Base-by-base conservation (phyloP, 1,140 invertebrate genomes). In the Drepana arcuata region DNA sequence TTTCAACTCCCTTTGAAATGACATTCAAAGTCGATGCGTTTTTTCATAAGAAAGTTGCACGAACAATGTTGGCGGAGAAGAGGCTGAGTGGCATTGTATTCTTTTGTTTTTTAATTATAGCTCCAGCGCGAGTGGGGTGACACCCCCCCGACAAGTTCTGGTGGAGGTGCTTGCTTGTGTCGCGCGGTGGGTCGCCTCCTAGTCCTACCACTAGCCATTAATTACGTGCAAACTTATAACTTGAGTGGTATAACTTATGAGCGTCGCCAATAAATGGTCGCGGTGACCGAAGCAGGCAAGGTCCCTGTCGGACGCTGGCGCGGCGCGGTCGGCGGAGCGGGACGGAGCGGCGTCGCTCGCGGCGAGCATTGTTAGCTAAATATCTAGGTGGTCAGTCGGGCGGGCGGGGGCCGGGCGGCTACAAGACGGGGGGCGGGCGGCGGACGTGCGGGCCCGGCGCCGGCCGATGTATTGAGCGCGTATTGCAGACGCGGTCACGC, bases 261-360 rank as follows among this genome's bases (percentile, higher is more conserved):
- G 79, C 75, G 78, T 84, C 82, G 74, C 77, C 73, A 77, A 81
- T 84, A 84, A 84, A 83, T 83, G 83, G n/a, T 81, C 81, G 80
- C 73, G 70, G 82, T 83, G 80, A 82, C 77, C 79, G 78, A 68
- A 67, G 68, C 65, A 63, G 54, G 54, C 56, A 64, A 52, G 56
- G 56, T 70, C 64, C 60, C 48, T 61, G 56, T 75, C 66, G 38
- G 44, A 23, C 40, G 35, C 21, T 38, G 25, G 48, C 24, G 36
- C 25, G 34, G 6, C 9, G 36, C 29, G 42, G 40, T 36, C 41
- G 58, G 38, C 41, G 35, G 68, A 82, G 62, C 44, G 60, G 68
- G 78, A 81, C 48, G 60, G 58, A 36, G 55, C 29, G 34, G 39
- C 55, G 56, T 47, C 50, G 54, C 48, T 54, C 54, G 60, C 55